Evolutionary conservation across 2,888 invertebrate genomes (phyloP).

Genomic region (Hydropsyche betteni): DNA sequence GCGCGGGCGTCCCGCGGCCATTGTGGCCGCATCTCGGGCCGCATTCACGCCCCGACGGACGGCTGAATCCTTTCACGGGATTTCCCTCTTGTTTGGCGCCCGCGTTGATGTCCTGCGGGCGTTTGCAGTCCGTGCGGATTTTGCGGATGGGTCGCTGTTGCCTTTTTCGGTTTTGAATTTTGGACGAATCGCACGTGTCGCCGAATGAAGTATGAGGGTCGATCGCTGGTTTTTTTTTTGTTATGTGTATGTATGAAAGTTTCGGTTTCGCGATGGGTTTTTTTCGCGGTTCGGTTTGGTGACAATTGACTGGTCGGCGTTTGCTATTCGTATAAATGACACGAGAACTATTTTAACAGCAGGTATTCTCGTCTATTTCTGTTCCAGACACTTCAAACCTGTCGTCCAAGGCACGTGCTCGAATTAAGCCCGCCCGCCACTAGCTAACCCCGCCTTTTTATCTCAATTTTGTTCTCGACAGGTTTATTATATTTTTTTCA

Average conservation of each 20-base stretch:
- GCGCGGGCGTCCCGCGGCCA: neutral
- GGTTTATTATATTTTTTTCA: neutral
- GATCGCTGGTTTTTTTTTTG: too few species aligned
- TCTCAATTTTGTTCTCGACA: neutral
- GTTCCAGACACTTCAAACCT: constrained; percentile 18
- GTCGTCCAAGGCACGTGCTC: neutral
- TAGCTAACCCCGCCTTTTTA: constrained; percentile 25
- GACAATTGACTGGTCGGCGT: neutral
- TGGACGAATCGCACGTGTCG: neutral
- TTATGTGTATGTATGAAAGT: too few species aligned
- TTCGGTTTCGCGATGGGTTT: neutral
- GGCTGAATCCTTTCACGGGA: constrained; percentile 35
- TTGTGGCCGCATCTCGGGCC: constrained; percentile 16
- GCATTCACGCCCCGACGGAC: constrained; percentile 24
- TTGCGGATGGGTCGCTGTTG: neutral
- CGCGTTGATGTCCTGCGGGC: too few species aligned
- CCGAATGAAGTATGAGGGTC: neutral
- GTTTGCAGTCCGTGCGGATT: neutral
- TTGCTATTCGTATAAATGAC: neutral
- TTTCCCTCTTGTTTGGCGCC: constrained; percentile 19
- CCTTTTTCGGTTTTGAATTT: neutral
- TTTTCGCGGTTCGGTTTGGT: neutral
- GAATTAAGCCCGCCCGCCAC: constrained; percentile 17
- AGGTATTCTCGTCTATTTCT: constrained; percentile 33
- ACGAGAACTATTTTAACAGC: constrained; percentile 22